phyloP scores from a whole-genome alignment of 2,888 invertebrate genomes.

The Disparrhopalites patrizii region DNA sequence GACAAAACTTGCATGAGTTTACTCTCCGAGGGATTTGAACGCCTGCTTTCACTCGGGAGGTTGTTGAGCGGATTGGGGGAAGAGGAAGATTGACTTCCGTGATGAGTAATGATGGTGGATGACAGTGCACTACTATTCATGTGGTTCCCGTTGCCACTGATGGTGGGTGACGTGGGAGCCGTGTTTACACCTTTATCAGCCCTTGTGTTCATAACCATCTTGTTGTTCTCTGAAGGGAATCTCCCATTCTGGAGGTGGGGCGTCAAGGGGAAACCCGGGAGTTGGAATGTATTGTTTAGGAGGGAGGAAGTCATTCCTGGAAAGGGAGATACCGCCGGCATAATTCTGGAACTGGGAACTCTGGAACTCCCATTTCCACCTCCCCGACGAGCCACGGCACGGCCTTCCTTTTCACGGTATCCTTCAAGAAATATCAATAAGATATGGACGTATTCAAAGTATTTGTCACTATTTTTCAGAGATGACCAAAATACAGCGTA shows the following conservation, averaged over 20 bases:
- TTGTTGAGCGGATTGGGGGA: too few species aligned
- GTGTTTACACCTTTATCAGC: constrained; percentile 11
- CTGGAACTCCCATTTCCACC: not conserved
- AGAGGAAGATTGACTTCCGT: not conserved
- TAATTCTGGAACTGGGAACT: constrained; percentile 3
- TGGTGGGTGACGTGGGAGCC: not conserved
- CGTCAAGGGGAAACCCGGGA: constrained; percentile 8
- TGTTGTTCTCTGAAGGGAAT: not conserved
- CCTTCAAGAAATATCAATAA: not conserved
- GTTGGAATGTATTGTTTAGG: constrained; percentile 17
- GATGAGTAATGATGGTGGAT: not conserved
- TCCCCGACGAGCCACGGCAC: not conserved
- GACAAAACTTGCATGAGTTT: too few species aligned
- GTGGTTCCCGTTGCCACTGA: not conserved
- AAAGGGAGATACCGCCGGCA: constrained; percentile 2
- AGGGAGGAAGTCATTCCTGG: constrained; percentile 10
- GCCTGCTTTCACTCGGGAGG: too few species aligned
- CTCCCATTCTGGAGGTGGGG: constrained; percentile 4
- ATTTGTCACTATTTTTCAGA: too few species aligned
- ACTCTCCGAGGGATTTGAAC: too few species aligned
- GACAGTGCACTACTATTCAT: not conserved
- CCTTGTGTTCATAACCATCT: not conserved
- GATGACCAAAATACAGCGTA: too few species aligned
- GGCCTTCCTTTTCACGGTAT: not conserved
- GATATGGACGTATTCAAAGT: too few species aligned